phyloP scores from a whole-genome alignment of 2,888 invertebrate species.

The Campoplex nolae region DNA sequence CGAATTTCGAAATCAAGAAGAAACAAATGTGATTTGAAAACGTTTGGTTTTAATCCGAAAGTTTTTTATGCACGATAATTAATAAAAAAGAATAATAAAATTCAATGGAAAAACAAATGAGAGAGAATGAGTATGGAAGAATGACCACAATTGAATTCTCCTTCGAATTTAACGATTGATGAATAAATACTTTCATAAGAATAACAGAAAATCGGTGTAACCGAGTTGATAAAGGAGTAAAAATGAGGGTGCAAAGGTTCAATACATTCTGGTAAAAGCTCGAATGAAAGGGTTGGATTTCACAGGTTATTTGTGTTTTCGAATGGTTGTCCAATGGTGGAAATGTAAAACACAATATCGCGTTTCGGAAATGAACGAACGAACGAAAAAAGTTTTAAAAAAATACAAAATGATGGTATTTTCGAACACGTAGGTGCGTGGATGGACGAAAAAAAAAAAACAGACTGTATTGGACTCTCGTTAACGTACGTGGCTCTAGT shows the following conservation, averaged over 20 bases:
- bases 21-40: neutral
- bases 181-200: neutral
- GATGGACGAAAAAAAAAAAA: constrained; percentile 12
- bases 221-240: neutral
- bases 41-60: too few relatives aligned
- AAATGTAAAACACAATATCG: constrained; percentile 30
- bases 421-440: neutral
- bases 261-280: neutral
- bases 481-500: neutral
- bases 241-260: neutral
- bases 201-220: neutral
- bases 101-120: neutral
- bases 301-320: neutral
- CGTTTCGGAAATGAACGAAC: constrained; percentile 34
- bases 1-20: neutral
- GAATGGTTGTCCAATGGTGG: constrained; percentile 13
- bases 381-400: neutral
- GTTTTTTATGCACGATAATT: neutral
- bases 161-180: neutral
- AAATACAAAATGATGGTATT: neutral
- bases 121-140: too few relatives aligned
- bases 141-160: neutral
- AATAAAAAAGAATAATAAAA: neutral
- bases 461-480: constrained; percentile 1
- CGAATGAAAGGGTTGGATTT: neutral